Evolutionary conservation across 1,140 invertebrate species (phyloP).

Genomic region (Aculops lycopersici): DNA sequence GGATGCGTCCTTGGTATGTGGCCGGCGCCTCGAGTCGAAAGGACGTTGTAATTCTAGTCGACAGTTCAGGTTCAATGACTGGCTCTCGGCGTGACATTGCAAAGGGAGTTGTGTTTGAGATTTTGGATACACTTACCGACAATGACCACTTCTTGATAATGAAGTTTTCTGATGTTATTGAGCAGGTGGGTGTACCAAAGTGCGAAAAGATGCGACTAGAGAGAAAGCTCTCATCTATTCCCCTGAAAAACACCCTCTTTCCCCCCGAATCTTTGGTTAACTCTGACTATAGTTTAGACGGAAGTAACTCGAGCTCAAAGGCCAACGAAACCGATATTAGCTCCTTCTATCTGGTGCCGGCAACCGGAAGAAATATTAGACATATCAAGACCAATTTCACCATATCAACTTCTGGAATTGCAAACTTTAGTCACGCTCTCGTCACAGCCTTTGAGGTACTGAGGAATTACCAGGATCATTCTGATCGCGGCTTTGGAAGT

Average conservation of each 20-base stretch:
- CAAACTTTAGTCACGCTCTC: constrained; percentile 69
- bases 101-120: constrained; percentile 41
- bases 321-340: constrained; percentile 36
- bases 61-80: constrained; percentile 85
- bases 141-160: constrained; percentile 83
- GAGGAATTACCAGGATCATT: constrained; percentile 14
- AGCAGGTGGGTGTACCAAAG: background rate
- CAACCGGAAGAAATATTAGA: constrained; percentile 51
- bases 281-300: constrained; percentile 2
- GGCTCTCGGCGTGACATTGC: constrained; percentile 60
- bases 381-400: constrained; percentile 39
- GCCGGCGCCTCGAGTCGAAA: constrained; percentile 87
- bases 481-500: constrained; percentile 24
- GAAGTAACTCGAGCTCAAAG: constrained; percentile 13
- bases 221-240: constrained; percentile 1
- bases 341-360: constrained; percentile 48
- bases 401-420: constrained; percentile 49
- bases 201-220: background rate
- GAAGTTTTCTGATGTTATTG: background rate
- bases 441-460: constrained; percentile 60
- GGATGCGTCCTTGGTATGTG: constrained; percentile 67
- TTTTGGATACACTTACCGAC: constrained; percentile 79
- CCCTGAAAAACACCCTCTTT: constrained; percentile 16
- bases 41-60: constrained; percentile 77
- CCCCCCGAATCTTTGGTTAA: constrained; percentile 19